These are phyloP conservation scores for Pipistrellus nathusii DNA, from an alignment of 2,797 vertebrate species.

Conservation along the genomic window DNA sequence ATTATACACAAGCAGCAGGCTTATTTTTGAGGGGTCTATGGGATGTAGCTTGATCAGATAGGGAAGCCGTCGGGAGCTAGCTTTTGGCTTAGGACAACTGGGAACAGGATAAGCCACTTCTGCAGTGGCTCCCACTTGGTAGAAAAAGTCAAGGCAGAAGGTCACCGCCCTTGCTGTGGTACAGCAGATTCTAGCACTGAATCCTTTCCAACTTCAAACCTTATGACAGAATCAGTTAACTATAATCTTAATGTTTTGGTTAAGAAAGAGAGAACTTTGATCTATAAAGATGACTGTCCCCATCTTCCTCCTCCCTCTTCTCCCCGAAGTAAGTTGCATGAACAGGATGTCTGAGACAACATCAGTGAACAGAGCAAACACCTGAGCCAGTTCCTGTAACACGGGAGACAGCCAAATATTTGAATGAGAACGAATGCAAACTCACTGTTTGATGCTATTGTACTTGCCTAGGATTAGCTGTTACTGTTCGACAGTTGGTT, in stretches of 20 bases:
- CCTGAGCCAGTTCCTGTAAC: neutral
- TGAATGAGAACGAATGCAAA: neutral
- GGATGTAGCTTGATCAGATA: neutral
- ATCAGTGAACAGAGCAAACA: neutral
- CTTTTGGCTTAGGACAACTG: constrained; percentile 30
- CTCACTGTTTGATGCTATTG: neutral
- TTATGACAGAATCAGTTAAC: neutral
- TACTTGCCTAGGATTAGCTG: neutral
- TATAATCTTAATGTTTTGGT: neutral
- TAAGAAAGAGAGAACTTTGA: neutral
- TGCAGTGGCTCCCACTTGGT: neutral
- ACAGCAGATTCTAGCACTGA: neutral
- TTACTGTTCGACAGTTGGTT: neutral
- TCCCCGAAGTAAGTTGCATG: neutral
- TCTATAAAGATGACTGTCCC: neutral
- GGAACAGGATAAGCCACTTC: neutral
- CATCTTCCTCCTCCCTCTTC: neutral
- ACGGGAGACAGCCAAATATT: neutral
- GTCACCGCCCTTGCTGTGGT: neutral
- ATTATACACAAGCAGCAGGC: neutral
- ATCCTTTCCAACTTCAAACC: neutral
- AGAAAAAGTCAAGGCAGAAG: neutral
- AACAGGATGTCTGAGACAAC: neutral
- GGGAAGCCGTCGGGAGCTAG: neutral
- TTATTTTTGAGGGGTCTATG: neutral